A percentile compares a stretch with the other conserved stretches of the same genome.
phyloP scores from a whole-genome alignment of 2,888 invertebrate genomes.

The Automeris io region DNA sequence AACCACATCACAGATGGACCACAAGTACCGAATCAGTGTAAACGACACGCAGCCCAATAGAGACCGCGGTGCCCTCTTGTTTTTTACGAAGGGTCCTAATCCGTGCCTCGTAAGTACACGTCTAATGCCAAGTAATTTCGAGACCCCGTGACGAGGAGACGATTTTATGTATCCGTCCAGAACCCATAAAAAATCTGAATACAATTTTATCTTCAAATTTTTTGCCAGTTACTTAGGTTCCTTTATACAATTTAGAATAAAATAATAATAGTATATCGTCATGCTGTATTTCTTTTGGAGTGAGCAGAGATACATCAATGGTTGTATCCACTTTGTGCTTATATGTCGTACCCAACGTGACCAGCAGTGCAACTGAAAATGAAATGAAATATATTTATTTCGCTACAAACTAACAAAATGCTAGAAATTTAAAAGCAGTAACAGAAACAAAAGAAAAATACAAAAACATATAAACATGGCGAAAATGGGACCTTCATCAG shows the following conservation, averaged over 20 bases:
- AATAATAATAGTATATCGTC: too few species aligned
- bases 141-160: constrained; percentile 50
- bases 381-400: too few species aligned
- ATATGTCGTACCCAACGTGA: too few species aligned
- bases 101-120: constrained; percentile 46
- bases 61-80: constrained; percentile 57
- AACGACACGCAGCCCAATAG: constrained; percentile 42
- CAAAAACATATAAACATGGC: too few species aligned
- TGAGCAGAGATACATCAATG: too few species aligned
- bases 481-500: too few species aligned
- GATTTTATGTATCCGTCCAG: constrained; percentile 37
- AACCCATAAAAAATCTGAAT: constrained; percentile 2
- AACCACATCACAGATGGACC: constrained; percentile 13
- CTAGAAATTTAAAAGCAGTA: too few species aligned
- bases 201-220: not conserved
- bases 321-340: too few species aligned
- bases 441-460: too few species aligned
- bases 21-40: constrained; percentile 31
- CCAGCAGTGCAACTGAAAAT: too few species aligned
- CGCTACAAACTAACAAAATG: too few species aligned
- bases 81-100: constrained; percentile 71
- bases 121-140: constrained; percentile 71
- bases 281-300: too few species aligned
- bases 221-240: not conserved
- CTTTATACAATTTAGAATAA: not conserved